Evolutionary conservation across 2,797 vertebrate species (phyloP).

Genomic region (Mormyrops boulengeri): DNA sequence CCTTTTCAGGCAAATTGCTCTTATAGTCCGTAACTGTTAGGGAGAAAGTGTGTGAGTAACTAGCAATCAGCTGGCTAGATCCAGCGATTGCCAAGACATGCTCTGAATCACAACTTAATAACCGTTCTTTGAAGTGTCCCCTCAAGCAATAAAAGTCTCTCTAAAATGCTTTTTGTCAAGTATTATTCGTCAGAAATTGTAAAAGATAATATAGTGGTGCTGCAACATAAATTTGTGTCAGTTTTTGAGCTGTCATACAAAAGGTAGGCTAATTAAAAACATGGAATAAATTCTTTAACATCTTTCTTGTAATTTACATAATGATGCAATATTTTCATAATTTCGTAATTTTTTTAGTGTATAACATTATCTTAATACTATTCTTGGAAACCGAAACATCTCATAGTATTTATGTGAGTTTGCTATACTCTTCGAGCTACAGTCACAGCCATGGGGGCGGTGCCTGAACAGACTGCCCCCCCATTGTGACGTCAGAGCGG

Average conservation of each 20-base stretch:
- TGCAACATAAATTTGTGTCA: not conserved
- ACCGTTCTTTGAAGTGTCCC: not conserved
- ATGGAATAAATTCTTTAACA: not conserved
- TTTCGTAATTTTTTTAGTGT: not conserved
- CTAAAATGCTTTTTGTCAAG: not conserved
- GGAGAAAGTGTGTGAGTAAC: not conserved
- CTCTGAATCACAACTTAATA: not conserved
- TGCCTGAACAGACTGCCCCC: not conserved
- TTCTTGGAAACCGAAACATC: not conserved
- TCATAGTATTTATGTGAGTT: not conserved
- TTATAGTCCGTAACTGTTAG: not conserved
- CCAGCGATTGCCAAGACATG: not conserved
- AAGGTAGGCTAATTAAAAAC: not conserved
- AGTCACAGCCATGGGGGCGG: not conserved
- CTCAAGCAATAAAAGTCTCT: not conserved
- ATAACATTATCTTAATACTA: not conserved
- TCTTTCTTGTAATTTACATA: not conserved
- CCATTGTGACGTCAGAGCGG: constrained; percentile 34
- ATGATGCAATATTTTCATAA: not conserved
- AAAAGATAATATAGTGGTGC: not conserved
- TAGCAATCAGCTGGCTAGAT: not conserved
- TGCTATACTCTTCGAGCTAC: not conserved
- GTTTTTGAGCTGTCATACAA: not conserved
- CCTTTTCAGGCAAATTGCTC: not conserved
- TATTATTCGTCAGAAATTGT: not conserved